Conservation (phyloP, 1,140 invertebrate species). For the Drosophila pandora region DNA sequence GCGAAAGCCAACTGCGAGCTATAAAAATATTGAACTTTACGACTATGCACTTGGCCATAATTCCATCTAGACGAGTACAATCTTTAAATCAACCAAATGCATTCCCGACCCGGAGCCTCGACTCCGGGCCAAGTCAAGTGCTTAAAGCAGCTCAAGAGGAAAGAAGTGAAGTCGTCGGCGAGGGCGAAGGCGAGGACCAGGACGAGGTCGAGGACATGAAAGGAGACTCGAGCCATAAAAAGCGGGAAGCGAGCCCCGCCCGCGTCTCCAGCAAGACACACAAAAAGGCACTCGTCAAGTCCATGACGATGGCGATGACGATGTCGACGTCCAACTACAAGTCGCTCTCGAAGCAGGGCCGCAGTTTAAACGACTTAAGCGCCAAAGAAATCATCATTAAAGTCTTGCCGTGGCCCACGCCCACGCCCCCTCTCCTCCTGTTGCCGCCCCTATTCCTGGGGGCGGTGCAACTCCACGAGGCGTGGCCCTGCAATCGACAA, state of each 20-base stretch:
- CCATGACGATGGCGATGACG: constrained; percentile 30
- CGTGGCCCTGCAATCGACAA: constrained; percentile 76
- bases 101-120: constrained; percentile 15
- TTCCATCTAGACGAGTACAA: constrained; percentile 68
- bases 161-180: constrained; percentile 1
- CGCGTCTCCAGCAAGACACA: constrained; percentile 63
- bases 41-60: constrained; percentile 77
- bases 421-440: neutral
- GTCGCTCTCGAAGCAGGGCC: constrained; percentile 22
- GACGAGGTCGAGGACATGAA: constrained; percentile 74
- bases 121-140: constrained; percentile 74
- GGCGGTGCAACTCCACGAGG: constrained; percentile 21
- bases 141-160: constrained; percentile 75
- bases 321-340: constrained; percentile 22
- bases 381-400: constrained; percentile 83
- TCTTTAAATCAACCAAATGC: constrained; percentile 70
- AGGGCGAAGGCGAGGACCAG: constrained; percentile 50
- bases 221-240: constrained; percentile 61
- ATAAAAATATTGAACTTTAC: constrained; percentile 80
- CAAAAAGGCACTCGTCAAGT: constrained; percentile 78
- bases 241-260: constrained; percentile 46
- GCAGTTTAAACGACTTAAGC: constrained; percentile 81
- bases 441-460: neutral
- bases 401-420: constrained; percentile 56
- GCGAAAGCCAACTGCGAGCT: constrained; percentile 39